Evolutionary conservation across 2,888 invertebrate genomes (phyloP), one percentile per base, ranked within the genome.

Genomic region (Leucophora obtusa): DNA sequence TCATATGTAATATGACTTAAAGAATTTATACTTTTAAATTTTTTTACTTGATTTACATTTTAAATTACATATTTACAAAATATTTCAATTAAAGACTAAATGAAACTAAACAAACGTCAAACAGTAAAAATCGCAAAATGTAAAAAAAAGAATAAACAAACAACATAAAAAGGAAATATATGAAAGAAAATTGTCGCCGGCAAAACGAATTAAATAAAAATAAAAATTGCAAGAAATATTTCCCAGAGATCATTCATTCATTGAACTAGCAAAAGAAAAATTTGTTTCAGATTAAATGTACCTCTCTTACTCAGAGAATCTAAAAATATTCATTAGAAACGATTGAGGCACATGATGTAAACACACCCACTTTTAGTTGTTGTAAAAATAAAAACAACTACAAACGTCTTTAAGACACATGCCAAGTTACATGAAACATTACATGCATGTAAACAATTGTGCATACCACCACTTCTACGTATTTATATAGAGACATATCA

Each of bases 41-140:
- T 14, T 11, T 17, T 60, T 11, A 21, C 58, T 72, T 69, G 65
- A 77, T 77, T 77, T 81, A 66, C 73, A 77, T 77, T 77, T 74
- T 58, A 60, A 77, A 74, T 77, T 70, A 62, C 56, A 73, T 73
- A 73, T 77, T 81, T 81, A 69, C 81, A 81, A 81, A 81, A 77
- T 77, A 77, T 74, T 77, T 81, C 77, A 81, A 81, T 81, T 81
- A 77, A 81, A 81, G 54, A 74, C 73, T 81, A 77, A 79, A 79
- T 72, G 72, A 73, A 50, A 35, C 15, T 33, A 47, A 79, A 65
- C 51, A 62, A 79, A 76, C 75, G 65, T 79, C 79, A 79, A 73
- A 65, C 58, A 68, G 63, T 63, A 11, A 15, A 43, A 79, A 59
- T 53, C 54, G 43, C 15, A 71, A 56, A 66, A 60, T 47, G 43